Evolutionary conservation across 2,113 vertebrate species (phyloP), one percentile per base, ranked within the genome.

Genomic region (Lycocorax pyrrhopterus): DNA sequence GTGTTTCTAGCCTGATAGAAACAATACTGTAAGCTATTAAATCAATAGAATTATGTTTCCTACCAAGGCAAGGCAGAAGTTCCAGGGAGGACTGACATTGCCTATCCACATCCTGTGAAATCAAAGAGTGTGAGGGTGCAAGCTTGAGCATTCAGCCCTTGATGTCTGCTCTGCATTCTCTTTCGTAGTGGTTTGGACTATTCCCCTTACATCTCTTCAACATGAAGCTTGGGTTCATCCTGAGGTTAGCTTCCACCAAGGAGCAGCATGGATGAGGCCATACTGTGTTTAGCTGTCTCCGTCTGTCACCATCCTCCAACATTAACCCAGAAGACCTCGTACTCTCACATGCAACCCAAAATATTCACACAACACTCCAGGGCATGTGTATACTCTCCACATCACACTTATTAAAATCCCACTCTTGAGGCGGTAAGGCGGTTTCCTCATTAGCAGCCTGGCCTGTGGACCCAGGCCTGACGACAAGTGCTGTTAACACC

Each of bases 401-500:
- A 95, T 93, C 89, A 82, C 96, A 77, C 89, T 37, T 93, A 93
- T 56, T 90, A 90, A 95, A 96, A 92, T 95, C 86, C 87, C 69
- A 67, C 73, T 92, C 86, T 89, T 90, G 77, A 92, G 60, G 25
- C 73, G 89, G 39, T 81, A 41, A 78, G 67, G 87, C 30, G 4
- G 79, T 62, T 83, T 83, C 64, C 69, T 93, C 87, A 90, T 93
- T 92, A 92, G 80, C 89, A 87, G 76, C 39, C 60, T 89, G 89
- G 94, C 94, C 84, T 84, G n/a, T 78, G 73, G 86, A 87, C 69
- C 63, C 64, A 68, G 76, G 53, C 73, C 69, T 86, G 89, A 94
- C 0, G 60, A 96, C 89, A 95, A 93, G 76, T 52, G 60, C 55
- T 94, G 89, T 96, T 97, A 95, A 91, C 87, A 63, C 69, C 56